A percentile compares a stretch with the other conserved stretches of the same genome.
These are phyloP conservation scores for Eumacrocentrus americanus DNA, from an alignment of 2,888 invertebrate genomes.

Conservation along the genomic window DNA sequence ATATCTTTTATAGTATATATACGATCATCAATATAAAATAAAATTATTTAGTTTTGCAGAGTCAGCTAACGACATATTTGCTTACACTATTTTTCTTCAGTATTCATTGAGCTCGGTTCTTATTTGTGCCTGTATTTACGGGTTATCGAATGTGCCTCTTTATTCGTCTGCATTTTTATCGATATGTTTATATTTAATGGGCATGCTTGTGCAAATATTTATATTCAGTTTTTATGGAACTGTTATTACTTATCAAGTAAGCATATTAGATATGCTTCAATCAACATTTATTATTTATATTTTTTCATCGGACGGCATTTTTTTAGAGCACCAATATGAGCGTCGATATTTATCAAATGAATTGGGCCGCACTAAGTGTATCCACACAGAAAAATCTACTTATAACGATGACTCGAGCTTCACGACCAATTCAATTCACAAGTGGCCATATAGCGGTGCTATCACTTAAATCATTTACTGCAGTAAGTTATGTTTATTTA, in stretches of 20 bases:
- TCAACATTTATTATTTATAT: not conserved
- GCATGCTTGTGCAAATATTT: constrained; percentile 43
- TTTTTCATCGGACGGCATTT: not conserved
- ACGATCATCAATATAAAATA: no score
- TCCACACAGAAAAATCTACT: constrained; percentile 3
- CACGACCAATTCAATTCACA: not conserved
- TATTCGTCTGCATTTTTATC: not conserved
- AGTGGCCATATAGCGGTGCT: constrained; percentile 1
- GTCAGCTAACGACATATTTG: not conserved
- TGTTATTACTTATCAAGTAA: constrained; percentile 25
- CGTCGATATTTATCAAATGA: constrained; percentile 24
- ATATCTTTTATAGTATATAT: no score
- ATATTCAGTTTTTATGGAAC: constrained; percentile 48
- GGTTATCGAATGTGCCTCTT: not conserved
- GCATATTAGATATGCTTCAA: no score
- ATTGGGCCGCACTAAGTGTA: constrained; percentile 22
- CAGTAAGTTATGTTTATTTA: constrained; percentile 3
- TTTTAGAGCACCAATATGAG: constrained; percentile 28
- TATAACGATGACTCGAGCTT: not conserved
- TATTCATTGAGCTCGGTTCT: not conserved
- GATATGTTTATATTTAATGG: constrained; percentile 15
- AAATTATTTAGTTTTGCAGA: constrained; percentile 3
- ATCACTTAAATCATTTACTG: constrained; percentile 11
- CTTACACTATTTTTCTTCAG: constrained; percentile 3
- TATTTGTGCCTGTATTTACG: not conserved